Conservation (phyloP, 1,140 invertebrate genomes). For the Calephelis virginiensis region DNA sequence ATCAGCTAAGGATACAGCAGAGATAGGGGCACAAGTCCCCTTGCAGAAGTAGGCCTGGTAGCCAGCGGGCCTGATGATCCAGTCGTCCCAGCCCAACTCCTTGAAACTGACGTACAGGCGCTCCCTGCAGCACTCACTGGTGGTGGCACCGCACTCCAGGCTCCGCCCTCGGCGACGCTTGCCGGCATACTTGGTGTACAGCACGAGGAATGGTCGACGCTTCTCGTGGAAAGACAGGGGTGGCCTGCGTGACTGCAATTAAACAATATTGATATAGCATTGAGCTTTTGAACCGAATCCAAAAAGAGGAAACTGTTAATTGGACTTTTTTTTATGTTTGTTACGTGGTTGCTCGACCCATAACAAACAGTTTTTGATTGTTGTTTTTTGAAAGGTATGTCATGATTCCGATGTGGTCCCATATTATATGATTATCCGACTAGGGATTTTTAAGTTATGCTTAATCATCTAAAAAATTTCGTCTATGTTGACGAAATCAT, state of each 20-base stretch:
- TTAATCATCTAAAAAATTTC: no score
- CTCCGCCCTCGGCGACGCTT: slow-evolving; percentile 82
- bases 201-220: slow-evolving; percentile 85
- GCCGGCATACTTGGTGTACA: slow-evolving; percentile 82
- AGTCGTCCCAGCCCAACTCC: slow-evolving; percentile 92
- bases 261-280: background rate
- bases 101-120: slow-evolving; percentile 89
- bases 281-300: no score
- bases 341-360: no score
- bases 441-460: no score
- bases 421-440: no score
- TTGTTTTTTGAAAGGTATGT: no score
- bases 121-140: slow-evolving; percentile 89
- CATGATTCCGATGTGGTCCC: no score
- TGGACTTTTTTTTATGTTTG: no score
- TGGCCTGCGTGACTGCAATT: slow-evolving; percentile 72
- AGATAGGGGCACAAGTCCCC: slow-evolving; percentile 85
- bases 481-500: no score
- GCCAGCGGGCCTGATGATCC: slow-evolving; percentile 89
- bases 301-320: no score
- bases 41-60: slow-evolving; percentile 92
- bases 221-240: slow-evolving; percentile 82
- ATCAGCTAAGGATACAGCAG: slow-evolving; percentile 82
- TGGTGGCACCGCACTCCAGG: slow-evolving; percentile 83
- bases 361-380: no score